phyloP scores from a whole-genome alignment of 2,797 vertebrate genomes.

The Hypotaenidia okinawae region DNA sequence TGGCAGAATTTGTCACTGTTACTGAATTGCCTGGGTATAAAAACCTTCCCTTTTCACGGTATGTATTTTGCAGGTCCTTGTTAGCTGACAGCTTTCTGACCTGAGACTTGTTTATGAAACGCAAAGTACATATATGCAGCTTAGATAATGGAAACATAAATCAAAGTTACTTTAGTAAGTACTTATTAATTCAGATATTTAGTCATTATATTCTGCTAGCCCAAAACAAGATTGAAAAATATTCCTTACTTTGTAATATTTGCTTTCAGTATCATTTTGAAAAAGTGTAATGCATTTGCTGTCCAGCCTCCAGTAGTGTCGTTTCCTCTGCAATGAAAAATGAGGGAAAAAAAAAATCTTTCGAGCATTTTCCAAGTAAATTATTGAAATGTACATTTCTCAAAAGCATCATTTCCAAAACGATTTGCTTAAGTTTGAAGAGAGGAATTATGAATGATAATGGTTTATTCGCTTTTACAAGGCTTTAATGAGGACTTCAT shows the following conservation, averaged over 20 bases:
- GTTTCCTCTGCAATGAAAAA: constrained; percentile 85
- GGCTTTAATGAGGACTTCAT: not conserved
- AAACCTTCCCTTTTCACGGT: not conserved
- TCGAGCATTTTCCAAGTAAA: not conserved
- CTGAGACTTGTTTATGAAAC: not conserved
- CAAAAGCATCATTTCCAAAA: constrained; percentile 4
- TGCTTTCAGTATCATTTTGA: constrained; percentile 95
- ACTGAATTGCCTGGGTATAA: not conserved
- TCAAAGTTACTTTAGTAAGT: not conserved
- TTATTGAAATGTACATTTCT: not conserved
- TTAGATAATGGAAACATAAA: not conserved
- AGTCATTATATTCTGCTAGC: not conserved
- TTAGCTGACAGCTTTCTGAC: not conserved
- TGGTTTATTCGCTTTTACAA: not conserved
- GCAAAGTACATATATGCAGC: not conserved
- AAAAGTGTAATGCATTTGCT: constrained; percentile 97
- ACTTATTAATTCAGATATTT: not conserved
- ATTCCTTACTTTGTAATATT: constrained; percentile 94
- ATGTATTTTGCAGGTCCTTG: not conserved
- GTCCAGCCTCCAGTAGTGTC: constrained; percentile 97
- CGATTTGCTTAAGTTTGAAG: not conserved
- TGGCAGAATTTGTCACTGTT: not conserved
- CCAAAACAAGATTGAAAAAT: not conserved
- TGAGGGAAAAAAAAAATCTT: not conserved
- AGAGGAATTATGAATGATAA: not conserved